phyloP scores from a whole-genome alignment of 2,113 vertebrate genomes.

The Microcebus griseorufus region DNA sequence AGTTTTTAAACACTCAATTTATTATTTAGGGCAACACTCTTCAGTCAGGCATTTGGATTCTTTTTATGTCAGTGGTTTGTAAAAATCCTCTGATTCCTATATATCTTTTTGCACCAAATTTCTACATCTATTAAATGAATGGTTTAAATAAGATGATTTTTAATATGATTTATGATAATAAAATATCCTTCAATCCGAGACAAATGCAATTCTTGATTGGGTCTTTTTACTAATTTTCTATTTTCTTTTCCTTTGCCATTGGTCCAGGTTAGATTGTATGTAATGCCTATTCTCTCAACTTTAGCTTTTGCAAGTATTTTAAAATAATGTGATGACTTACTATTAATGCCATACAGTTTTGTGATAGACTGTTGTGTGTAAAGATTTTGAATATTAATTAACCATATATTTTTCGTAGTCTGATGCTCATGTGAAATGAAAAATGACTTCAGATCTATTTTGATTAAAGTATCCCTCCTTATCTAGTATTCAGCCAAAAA shows the following conservation, averaged over 20 bases:
- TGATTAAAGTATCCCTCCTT: not conserved
- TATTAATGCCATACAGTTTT: not conserved
- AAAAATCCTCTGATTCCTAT: not conserved
- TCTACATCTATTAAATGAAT: not conserved
- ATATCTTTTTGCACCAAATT: not conserved
- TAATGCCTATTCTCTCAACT: not conserved
- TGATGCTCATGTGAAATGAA: not conserved
- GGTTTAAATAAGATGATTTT: not conserved
- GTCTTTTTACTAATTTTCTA: not conserved
- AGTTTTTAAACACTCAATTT: not conserved
- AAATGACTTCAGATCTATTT: not conserved
- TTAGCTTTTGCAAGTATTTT: not conserved
- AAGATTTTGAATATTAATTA: not conserved
- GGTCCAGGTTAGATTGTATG: not conserved
- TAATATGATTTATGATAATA: not conserved
- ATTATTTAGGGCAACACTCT: not conserved
- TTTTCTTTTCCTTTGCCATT: not conserved
- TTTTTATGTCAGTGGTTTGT: not conserved
- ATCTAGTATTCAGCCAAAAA: not conserved
- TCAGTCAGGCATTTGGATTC: not conserved
- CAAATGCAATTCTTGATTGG: not conserved
- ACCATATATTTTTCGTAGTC: not conserved
- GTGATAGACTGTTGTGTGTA: not conserved
- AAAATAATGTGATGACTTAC: not conserved
- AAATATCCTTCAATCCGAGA: not conserved